Evolutionary conservation across 2,797 vertebrate species (phyloP), one percentile per base, ranked within the genome.

Genomic region (Eulemur rubriventer): DNA sequence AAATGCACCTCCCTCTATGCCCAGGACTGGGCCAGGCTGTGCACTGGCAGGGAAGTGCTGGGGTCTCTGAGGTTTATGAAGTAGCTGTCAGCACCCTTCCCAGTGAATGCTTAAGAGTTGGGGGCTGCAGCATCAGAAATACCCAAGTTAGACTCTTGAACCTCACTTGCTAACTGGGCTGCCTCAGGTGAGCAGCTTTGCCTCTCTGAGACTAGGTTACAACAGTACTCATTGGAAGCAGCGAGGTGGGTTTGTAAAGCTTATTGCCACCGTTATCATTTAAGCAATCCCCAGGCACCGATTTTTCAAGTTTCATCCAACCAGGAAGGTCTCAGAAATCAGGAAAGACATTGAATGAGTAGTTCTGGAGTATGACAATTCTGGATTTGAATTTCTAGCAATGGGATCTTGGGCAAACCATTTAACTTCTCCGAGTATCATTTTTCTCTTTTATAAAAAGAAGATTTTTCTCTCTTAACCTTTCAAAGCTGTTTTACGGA

Each of bases 381-480:
- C 20, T 57, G 83, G 46, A 17, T 94, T 87, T 89, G 70, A 46
- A 33, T 81, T 55, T 94, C 72, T 63, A 70, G 30, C 7, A 20
- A 52, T 35, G 70, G 65, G 48, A 76, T 55, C n/a, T 82, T n/a
- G 46, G 61, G 10, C 28, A 93, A 80, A 6, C 57, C 57, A 79
- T 22, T 83, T 75, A 79, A 87, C 24, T 38, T 67, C 52, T 73
- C 24, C 12, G 5, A 79, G 22, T 46, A 46, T 33, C 43, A n/a
- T 70, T 85, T 61, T 81, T 33, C 33, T 91, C 14, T 82, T 81
- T 72, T n/a, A 50, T 33, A 57, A 95, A 96, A 57, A 73, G 16
- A 89, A 91, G 18, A 84, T 43, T 87, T 84, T 93, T 89, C 35
- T 88, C 33, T 28, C 30, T 85, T 65, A 76, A 80, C 33, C 59